These are phyloP conservation scores for Capreolus pygargus DNA, from an alignment of 2,113 vertebrate genomes.

Conservation along the genomic window DNA sequence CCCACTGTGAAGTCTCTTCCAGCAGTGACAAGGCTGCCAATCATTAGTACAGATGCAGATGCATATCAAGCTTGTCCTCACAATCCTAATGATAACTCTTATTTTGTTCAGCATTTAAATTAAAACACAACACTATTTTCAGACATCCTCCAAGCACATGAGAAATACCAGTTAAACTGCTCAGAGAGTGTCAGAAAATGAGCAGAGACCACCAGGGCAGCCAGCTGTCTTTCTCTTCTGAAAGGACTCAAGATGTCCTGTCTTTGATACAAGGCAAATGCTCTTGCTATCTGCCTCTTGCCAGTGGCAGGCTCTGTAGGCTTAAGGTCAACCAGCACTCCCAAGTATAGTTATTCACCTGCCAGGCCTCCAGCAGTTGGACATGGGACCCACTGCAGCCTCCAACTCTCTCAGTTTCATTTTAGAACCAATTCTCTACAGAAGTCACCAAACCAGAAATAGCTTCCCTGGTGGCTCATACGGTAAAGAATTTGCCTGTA, in stretches of 20 bases:
- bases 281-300: background rate
- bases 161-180: background rate
- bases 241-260: background rate
- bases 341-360: fast-evolving
- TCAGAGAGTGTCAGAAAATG: background rate
- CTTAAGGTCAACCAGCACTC: background rate
- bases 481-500: background rate
- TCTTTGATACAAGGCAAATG: background rate
- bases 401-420: background rate
- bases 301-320: background rate
- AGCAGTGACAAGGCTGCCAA: background rate
- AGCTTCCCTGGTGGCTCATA: background rate
- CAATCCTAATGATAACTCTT: background rate
- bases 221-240: background rate
- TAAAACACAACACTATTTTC: background rate
- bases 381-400: background rate
- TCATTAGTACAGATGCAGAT: background rate
- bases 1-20: background rate
- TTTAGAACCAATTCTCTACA: background rate
- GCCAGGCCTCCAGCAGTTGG: too few relatives aligned
- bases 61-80: background rate
- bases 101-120: background rate
- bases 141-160: background rate
- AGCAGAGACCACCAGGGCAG: too few relatives aligned
- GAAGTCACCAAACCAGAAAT: background rate